Conservation (phyloP, 2,888 invertebrate species). For the Chymomyza caudatula region DNA sequence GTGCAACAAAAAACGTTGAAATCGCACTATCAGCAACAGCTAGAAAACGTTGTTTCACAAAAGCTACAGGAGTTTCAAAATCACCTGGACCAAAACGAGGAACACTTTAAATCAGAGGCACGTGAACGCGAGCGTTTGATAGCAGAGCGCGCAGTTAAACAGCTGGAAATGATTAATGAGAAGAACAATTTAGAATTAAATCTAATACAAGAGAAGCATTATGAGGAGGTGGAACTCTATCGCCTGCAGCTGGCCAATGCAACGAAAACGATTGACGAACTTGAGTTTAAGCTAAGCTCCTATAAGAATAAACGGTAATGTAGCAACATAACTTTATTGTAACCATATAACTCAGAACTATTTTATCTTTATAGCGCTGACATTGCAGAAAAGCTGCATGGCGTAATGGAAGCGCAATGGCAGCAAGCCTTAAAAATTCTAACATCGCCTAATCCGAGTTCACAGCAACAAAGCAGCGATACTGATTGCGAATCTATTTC, state of each 20-base stretch:
- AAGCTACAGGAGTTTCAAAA: slow-evolving; percentile 88
- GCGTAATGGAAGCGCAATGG: slow-evolving; percentile 90
- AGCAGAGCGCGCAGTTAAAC: slow-evolving; percentile 85
- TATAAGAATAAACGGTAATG: slow-evolving; percentile 74
- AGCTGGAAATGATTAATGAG: slow-evolving; percentile 85
- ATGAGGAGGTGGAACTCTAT: slow-evolving; percentile 86
- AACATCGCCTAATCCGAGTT: slow-evolving; percentile 77
- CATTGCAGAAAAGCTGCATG: slow-evolving; percentile 86
- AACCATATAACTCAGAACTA: not conserved
- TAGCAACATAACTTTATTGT: not conserved
- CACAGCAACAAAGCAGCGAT: slow-evolving; percentile 15
- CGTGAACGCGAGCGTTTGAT: slow-evolving; percentile 83
- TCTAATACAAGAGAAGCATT: slow-evolving; percentile 87
- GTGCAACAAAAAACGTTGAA: slow-evolving; percentile 84
- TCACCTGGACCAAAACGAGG: slow-evolving; percentile 85
- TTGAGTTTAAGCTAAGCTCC: slow-evolving; percentile 80
- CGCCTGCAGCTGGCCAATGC: slow-evolving; percentile 85
- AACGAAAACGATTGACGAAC: slow-evolving; percentile 82
- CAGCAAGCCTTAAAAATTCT: slow-evolving; percentile 86
- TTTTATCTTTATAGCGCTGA: slow-evolving; percentile 79
- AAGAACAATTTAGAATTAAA: slow-evolving; percentile 87
- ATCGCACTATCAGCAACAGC: slow-evolving; percentile 87
- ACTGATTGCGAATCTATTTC: slow-evolving; percentile 54
- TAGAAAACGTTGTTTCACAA: slow-evolving; percentile 86
- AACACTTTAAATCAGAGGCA: slow-evolving; percentile 82